Percentiles rank a stretch among this genome's conserved stretches.
Evolutionary conservation across 2,797 vertebrate species (phyloP).

Genomic region (Cichlasoma orientale): DNA sequence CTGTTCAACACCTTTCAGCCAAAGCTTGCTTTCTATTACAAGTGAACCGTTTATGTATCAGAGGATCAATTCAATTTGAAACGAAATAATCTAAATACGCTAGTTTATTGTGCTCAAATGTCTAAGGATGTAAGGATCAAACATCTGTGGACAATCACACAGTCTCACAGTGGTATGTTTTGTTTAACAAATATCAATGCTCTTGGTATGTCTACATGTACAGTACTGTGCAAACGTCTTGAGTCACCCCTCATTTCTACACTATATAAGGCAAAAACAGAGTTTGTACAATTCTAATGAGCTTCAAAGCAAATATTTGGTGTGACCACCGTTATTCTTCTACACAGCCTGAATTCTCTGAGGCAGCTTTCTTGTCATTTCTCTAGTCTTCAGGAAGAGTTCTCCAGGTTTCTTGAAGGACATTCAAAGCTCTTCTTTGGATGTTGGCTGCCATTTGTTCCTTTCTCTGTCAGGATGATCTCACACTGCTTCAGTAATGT

Average conservation of each 20-base stretch:
- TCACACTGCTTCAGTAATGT: no score
- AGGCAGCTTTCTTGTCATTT: background rate
- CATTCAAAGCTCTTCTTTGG: no score
- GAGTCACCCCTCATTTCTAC: no score
- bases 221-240: no score
- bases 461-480: no score
- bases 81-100: background rate
- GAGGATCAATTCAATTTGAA: background rate
- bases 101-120: background rate
- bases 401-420: background rate
- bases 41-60: background rate
- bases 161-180: background rate
- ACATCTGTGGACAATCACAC: background rate
- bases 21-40: conserved; percentile 1
- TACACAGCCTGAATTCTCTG: background rate
- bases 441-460: no score
- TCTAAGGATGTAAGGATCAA: rapidly evolving
- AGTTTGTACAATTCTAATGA: no score
- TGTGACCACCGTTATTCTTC: background rate
- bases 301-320: background rate
- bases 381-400: background rate
- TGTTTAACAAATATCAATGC: no score
- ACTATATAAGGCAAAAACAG: no score
- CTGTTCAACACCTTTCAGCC: background rate
- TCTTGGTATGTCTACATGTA: no score